Percentiles rank a stretch among this genome's conserved stretches.
Conservation (phyloP, 2,888 invertebrate genomes). For the Dromius quadrimaculatus region DNA sequence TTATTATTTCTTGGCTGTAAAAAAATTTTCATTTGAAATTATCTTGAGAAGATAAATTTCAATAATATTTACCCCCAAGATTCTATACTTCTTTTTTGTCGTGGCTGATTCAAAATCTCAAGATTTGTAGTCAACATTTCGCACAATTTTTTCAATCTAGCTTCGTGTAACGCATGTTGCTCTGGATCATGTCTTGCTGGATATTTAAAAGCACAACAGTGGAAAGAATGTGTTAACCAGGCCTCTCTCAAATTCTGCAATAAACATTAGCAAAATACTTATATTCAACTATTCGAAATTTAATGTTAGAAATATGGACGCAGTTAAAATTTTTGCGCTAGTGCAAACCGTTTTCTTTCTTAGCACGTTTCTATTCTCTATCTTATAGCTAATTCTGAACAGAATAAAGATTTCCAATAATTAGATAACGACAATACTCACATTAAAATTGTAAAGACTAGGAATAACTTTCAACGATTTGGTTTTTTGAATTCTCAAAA, state of each 20-base stretch:
- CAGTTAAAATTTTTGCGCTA: too few species aligned
- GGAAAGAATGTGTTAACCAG: slow-evolving; percentile 85
- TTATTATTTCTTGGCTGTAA: slow-evolving; percentile 1
- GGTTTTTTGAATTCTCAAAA: slow-evolving; percentile 79
- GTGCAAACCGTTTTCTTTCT: too few species aligned
- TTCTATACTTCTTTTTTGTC: slow-evolving; percentile 28
- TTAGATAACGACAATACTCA: slow-evolving; percentile 65
- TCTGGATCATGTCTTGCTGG: slow-evolving; percentile 84
- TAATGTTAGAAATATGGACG: too few species aligned
- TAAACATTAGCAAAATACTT: too few species aligned
- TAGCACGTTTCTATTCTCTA: too few species aligned
- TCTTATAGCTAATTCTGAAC: too few species aligned
- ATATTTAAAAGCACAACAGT: slow-evolving; percentile 90
- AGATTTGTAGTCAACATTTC: slow-evolving; percentile 50
- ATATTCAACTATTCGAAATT: too few species aligned
- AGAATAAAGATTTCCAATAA: too few species aligned
- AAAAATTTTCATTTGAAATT: neutral
- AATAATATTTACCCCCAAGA: slow-evolving; percentile 30
- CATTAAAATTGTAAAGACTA: slow-evolving; percentile 84
- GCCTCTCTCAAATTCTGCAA: slow-evolving; percentile 77
- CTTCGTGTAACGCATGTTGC: slow-evolving; percentile 74
- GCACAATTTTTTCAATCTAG: slow-evolving; percentile 66
- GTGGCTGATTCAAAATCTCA: neutral
- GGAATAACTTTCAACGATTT: slow-evolving; percentile 84
- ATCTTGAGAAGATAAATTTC: neutral